Percentiles rank a stretch among this genome's conserved stretches.
Conservation (phyloP, 2,888 invertebrate genomes). For the Loripinus fragilis region DNA sequence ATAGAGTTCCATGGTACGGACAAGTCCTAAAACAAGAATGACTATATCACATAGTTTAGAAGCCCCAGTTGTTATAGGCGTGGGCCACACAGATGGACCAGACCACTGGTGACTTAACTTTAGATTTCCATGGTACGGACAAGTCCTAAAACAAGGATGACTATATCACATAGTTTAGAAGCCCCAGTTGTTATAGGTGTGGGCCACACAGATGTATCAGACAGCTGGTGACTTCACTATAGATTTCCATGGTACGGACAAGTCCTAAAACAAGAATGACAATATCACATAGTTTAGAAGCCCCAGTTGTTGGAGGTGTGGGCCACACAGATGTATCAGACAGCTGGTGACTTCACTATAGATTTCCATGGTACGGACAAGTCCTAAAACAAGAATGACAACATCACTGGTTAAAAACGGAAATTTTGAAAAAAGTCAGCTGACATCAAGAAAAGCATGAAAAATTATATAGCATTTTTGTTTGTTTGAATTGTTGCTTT, state of each 20-base stretch:
- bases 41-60: conserved; percentile 84
- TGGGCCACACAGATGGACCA: conserved; percentile 83
- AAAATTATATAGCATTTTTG: no score
- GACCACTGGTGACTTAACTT: conserved; percentile 72
- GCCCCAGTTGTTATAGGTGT: conserved; percentile 84
- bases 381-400: conserved; percentile 35
- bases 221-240: conserved; percentile 74
- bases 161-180: conserved; percentile 84
- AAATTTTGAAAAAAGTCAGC: no score
- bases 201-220: conserved; percentile 83
- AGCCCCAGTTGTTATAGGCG: conserved; percentile 84
- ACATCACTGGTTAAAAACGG: no score
- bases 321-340: conserved; percentile 83
- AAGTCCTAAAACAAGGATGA: conserved; percentile 77
- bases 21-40: conserved; percentile 68
- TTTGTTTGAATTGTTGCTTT: no score
- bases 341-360: conserved; percentile 68
- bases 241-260: conserved; percentile 67
- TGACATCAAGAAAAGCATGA: no score
- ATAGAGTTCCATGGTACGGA: conserved; percentile 70
- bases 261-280: conserved; percentile 78
- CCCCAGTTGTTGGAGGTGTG: conserved; percentile 84
- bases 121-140: conserved; percentile 67
- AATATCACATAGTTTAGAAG: conserved; percentile 84
- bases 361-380: conserved; percentile 67